A percentile compares a stretch with the other conserved stretches of the same genome.
These are phyloP conservation scores for Harpagifer antarcticus DNA, from an alignment of 2,797 vertebrate species.

Conservation along the genomic window DNA sequence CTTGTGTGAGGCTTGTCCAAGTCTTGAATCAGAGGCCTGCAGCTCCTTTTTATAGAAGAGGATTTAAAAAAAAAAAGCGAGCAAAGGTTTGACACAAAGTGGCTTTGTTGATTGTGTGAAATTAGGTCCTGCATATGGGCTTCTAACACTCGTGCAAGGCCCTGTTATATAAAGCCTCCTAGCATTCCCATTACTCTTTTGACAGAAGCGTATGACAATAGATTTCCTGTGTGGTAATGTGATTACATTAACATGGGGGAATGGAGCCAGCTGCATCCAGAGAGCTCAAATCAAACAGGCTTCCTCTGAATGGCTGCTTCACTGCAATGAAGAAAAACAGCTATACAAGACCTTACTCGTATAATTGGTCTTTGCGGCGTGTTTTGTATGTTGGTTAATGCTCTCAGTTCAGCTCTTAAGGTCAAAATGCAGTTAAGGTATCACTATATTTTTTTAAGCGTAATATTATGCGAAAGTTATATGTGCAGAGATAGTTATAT, in stretches of 20 bases:
- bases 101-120: constrained; percentile 82
- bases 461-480: background rate
- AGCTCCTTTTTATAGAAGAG: constrained; percentile 71
- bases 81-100: constrained; percentile 78
- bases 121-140: constrained; percentile 72
- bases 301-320: constrained; percentile 28
- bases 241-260: constrained; percentile 75
- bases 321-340: constrained; percentile 30
- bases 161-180: constrained; percentile 63
- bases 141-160: constrained; percentile 62
- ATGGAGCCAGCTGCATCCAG: constrained; percentile 54
- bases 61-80: constrained; percentile 64
- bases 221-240: constrained; percentile 69
- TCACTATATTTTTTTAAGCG: background rate
- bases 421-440: background rate
- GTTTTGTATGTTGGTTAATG: constrained; percentile 4
- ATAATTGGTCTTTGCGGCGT: background rate
- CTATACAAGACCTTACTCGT: background rate
- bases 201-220: constrained; percentile 74
- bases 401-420: background rate
- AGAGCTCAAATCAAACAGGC: constrained; percentile 51
- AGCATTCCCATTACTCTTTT: constrained; percentile 70
- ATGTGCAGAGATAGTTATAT: background rate
- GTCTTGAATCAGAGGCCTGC: constrained; percentile 70
- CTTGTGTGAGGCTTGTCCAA: constrained; percentile 73